These are phyloP conservation scores for Coenonympha arcania DNA, from an alignment of 2,888 invertebrate genomes.

Conservation along the genomic window DNA sequence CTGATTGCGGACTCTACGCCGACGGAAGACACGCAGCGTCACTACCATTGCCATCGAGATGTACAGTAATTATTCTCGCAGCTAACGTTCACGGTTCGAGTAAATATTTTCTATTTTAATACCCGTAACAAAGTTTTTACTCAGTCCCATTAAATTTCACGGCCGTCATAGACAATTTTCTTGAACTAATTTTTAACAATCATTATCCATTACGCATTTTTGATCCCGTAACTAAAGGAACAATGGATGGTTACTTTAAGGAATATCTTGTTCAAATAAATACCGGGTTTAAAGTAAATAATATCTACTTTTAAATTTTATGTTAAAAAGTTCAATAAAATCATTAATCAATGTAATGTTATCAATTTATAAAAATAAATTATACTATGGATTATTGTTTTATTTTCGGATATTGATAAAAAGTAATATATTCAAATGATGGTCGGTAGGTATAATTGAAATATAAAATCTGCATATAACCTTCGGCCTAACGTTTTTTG, in stretches of 20 bases:
- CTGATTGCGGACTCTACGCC: slow-evolving; percentile 49
- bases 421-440: background rate
- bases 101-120: background rate
- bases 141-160: background rate
- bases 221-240: background rate
- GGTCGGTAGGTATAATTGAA: background rate
- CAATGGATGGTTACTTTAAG: background rate
- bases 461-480: background rate
- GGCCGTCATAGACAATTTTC: background rate
- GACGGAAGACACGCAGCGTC: slow-evolving; percentile 34
- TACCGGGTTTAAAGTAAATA: too few relatives aligned
- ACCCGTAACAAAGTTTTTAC: background rate
- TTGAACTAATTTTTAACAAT: background rate
- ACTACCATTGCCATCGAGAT: slow-evolving; percentile 15
- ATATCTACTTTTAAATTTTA: too few relatives aligned
- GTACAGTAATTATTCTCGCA: slow-evolving; percentile 39
- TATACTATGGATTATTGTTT: too few relatives aligned
- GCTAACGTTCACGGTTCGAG: slow-evolving; percentile 35
- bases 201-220: background rate
- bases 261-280: background rate
- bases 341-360: background rate
- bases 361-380: background rate
- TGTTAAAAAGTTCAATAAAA: background rate
- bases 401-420: background rate
- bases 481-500: background rate